Conservation (phyloP, 2,113 vertebrate genomes). For the Podarcis raffonei region DNA sequence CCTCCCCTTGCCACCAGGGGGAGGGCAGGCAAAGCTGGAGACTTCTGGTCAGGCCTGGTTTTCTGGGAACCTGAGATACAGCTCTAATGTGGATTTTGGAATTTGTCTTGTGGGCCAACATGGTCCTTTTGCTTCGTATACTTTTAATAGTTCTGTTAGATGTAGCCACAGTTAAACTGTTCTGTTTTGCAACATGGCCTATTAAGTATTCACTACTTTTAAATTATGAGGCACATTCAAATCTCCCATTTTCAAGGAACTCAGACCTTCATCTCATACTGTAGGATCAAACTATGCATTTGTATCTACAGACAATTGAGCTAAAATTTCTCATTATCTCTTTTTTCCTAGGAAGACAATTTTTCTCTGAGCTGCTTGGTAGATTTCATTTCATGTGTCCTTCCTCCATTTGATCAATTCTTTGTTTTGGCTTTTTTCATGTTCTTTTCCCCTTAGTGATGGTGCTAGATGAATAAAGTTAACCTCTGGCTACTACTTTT, state of each 20-base stretch:
- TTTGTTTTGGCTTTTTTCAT: neutral
- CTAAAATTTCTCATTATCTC: neutral
- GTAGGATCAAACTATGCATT: neutral
- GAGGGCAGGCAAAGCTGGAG: too few relatives aligned
- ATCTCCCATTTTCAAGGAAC: neutral
- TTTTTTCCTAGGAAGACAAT: neutral
- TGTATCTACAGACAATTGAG: neutral
- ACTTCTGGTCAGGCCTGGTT: too few relatives aligned
- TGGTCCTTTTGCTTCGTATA: too few relatives aligned
- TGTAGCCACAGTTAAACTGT: neutral
- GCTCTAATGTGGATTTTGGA: too few relatives aligned
- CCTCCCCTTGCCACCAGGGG: too few relatives aligned
- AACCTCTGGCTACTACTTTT: slow-evolving; percentile 30
- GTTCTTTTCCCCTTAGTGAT: neutral
- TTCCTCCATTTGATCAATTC: slow-evolving; percentile 4
- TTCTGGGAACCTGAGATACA: too few relatives aligned
- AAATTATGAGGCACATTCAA: neutral
- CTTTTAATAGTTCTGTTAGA: neutral
- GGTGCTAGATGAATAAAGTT: slow-evolving; percentile 25
- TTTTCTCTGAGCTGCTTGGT: neutral
- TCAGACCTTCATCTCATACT: neutral
- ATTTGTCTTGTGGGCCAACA: too few relatives aligned
- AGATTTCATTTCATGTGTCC: neutral
- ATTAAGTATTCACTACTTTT: neutral
- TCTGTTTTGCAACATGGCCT: neutral